phyloP scores from a whole-genome alignment of 2,888 invertebrate species.

The Antheraea assamensis region DNA sequence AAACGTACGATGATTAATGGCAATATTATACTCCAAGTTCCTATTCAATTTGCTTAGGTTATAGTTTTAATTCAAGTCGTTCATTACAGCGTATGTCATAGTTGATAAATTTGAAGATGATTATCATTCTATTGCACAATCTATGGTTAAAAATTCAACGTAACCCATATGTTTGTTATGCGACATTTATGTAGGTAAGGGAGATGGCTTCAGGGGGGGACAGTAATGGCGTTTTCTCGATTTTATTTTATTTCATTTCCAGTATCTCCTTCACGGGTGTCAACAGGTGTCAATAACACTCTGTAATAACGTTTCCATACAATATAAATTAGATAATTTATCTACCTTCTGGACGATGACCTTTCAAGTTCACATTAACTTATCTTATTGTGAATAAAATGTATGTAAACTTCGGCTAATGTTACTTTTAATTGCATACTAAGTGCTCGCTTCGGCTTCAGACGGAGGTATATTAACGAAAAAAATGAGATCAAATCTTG shows the following conservation, averaged over 20 bases:
- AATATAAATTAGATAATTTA: slow-evolving; percentile 4
- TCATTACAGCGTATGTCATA: not conserved
- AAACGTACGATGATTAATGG: not conserved
- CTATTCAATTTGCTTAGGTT: not conserved
- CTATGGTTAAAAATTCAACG: not conserved
- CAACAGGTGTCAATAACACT: slow-evolving; percentile 38
- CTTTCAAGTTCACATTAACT: not conserved
- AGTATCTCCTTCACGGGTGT: slow-evolving; percentile 33
- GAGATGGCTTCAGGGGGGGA: slow-evolving; percentile 26
- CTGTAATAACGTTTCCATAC: slow-evolving; percentile 23
- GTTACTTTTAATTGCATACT: not conserved
- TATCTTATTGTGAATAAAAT: not conserved
- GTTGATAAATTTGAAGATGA: not conserved
- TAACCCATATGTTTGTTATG: slow-evolving; percentile 1
- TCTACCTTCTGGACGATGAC: not conserved
- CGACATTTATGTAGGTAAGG: not conserved
- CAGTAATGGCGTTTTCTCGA: slow-evolving; percentile 25
- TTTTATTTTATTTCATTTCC: slow-evolving; percentile 35
- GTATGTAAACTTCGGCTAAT: not conserved
- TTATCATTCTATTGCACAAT: not conserved
- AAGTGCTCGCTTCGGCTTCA: not conserved
- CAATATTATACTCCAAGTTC: not conserved
- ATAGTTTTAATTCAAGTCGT: not conserved
- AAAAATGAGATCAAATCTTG: too few species aligned
- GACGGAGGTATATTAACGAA: too few species aligned